These are phyloP conservation scores for Hiodon alosoides DNA, from an alignment of 2,113 vertebrate species.

Conservation along the genomic window DNA sequence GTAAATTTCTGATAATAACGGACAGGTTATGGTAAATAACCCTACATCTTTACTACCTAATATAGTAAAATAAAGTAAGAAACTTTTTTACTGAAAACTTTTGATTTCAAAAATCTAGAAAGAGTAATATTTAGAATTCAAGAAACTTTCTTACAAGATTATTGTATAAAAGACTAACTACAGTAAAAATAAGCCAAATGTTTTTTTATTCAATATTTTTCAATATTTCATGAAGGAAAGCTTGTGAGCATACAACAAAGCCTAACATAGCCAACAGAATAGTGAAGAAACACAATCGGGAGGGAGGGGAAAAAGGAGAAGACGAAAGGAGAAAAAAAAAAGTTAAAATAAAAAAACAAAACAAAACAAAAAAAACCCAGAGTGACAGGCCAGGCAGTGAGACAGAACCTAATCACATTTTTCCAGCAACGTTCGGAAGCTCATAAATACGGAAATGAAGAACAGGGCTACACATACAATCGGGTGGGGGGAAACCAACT, in stretches of 20 bases:
- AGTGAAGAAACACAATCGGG: constrained; percentile 62
- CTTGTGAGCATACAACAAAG: constrained; percentile 92
- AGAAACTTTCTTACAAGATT: constrained; percentile 99
- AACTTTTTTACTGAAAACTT: constrained; percentile 99
- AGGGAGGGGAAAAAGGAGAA: constrained; percentile 39
- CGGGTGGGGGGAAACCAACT: constrained; percentile 48
- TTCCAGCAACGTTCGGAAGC: constrained; percentile 76
- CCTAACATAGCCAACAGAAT: constrained; percentile 90
- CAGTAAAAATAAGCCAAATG: constrained; percentile 99
- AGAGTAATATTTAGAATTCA: constrained; percentile 99
- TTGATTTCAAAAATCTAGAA: constrained; percentile 99
- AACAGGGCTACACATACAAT: constrained; percentile 85
- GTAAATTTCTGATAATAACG: constrained; percentile 89
- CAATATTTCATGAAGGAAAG: constrained; percentile 91
- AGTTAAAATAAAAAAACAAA: constrained; percentile 3
- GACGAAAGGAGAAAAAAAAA: constrained; percentile 19
- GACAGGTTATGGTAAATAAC: constrained; percentile 97
- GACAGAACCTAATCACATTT: constrained; percentile 70
- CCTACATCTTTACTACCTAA: constrained; percentile 99
- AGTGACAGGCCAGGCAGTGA: constrained; percentile 71
- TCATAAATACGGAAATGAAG: constrained; percentile 88
- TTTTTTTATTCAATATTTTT: constrained; percentile 70
- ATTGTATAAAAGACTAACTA: constrained; percentile 99
- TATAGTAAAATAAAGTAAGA: constrained; percentile 99
- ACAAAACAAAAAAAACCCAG: not conserved